phyloP scores from a whole-genome alignment of 2,797 vertebrate genomes.

The Galaxias olidus region DNA sequence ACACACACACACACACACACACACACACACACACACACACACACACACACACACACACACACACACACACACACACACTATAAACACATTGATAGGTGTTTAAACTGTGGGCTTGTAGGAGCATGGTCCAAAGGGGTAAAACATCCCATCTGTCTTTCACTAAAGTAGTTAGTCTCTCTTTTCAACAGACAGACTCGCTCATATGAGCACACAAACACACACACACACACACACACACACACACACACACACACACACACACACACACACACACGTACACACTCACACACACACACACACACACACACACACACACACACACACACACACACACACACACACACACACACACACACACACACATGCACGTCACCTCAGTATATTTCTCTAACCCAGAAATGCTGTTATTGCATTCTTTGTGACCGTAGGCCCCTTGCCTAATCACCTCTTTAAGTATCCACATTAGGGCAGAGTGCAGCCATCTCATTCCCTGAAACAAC shows the following conservation, averaged over 20 bases:
- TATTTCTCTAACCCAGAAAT: neutral
- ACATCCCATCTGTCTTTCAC: conserved; percentile 7
- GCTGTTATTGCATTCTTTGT: conserved; percentile 6
- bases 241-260: neutral
- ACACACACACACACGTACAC: conserved; percentile 1
- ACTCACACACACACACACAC: neutral
- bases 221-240: neutral
- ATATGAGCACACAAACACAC: neutral
- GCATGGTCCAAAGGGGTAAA: conserved; percentile 4
- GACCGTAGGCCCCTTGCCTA: conserved; percentile 20
- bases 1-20: conserved; percentile 13
- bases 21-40: conserved; percentile 5
- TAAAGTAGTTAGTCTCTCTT: neutral
- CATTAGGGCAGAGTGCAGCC: conserved; percentile 22
- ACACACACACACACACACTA: neutral
- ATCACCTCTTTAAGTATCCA: conserved; percentile 17
- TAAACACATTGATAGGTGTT: neutral
- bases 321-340: neutral
- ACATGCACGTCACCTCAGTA: neutral
- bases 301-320: conserved; percentile 1
- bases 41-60: neutral
- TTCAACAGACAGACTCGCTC: neutral
- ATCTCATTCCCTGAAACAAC: conserved; percentile 29
- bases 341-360: conserved; percentile 3
- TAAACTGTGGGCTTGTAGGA: conserved; percentile 2